phyloP scores from a whole-genome alignment of 2,888 invertebrate species.

The Rhodophaea formosa region DNA sequence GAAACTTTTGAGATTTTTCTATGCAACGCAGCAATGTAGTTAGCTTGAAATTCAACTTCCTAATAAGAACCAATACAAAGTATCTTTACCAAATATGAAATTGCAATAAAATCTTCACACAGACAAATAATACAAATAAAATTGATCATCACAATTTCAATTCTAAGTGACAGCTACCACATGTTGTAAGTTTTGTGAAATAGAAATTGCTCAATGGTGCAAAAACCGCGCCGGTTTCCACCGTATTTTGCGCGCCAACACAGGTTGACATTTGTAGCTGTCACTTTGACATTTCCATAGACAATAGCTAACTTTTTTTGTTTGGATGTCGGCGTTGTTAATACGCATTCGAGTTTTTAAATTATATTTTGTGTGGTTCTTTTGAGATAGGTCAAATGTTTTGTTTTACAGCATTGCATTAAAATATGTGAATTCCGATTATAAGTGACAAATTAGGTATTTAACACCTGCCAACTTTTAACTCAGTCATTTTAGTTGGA shows the following conservation, averaged over 20 bases:
- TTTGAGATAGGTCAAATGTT: background rate
- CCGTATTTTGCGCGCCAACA: slow-evolving; percentile 6
- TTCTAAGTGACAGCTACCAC: background rate
- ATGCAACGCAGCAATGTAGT: too few relatives aligned
- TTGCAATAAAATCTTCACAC: too few relatives aligned
- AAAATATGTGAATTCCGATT: too few relatives aligned
- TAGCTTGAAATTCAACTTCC: too few relatives aligned
- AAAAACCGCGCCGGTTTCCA: slow-evolving; percentile 11
- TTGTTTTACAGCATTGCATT: too few relatives aligned
- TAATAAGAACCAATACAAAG: too few relatives aligned
- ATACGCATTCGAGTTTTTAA: background rate
- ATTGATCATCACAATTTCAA: too few relatives aligned
- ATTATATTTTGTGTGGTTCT: background rate
- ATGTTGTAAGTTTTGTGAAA: slow-evolving; percentile 2
- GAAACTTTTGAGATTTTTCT: too few relatives aligned
- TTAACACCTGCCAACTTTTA: too few relatives aligned
- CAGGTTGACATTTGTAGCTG: slow-evolving; percentile 17
- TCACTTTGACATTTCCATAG: slow-evolving; percentile 17
- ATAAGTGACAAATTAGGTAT: too few relatives aligned
- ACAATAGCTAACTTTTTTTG: slow-evolving; percentile 10
- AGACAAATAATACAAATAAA: background rate
- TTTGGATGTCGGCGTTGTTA: background rate
- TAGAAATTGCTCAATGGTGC: slow-evolving; percentile 10
- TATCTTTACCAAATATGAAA: too few relatives aligned
- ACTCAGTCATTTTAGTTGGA: too few relatives aligned